phyloP scores from a whole-genome alignment of 2,888 invertebrate genomes.

The Epirrhoe alternata region DNA sequence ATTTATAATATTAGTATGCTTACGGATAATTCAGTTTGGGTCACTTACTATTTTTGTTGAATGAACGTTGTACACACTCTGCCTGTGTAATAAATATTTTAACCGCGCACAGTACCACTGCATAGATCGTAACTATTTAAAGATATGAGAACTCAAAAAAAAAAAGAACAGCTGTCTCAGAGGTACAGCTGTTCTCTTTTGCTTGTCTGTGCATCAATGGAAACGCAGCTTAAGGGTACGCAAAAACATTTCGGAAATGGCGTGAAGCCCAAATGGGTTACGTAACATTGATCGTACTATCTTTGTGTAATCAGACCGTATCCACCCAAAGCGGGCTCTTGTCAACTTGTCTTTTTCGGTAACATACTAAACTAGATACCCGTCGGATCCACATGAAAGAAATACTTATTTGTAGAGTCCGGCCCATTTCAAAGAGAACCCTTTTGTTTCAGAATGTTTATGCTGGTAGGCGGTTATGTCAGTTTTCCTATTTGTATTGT shows the following conservation, averaged over 20 bases:
- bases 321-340: conserved; percentile 34
- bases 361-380: conserved; percentile 30
- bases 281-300: conserved; percentile 45
- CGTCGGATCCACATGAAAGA: conserved; percentile 25
- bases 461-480: conserved; percentile 20
- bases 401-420: conserved; percentile 25
- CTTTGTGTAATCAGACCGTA: conserved; percentile 50
- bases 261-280: conserved; percentile 51
- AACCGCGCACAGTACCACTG: no score
- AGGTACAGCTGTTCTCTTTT: not conserved
- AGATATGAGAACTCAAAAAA: no score
- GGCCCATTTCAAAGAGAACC: conserved; percentile 25
- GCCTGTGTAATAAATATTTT: no score
- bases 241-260: conserved; percentile 59
- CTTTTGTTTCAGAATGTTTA: conserved; percentile 21
- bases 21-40: no score
- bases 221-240: conserved; percentile 52
- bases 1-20: no score
- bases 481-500: not conserved
- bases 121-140: no score
- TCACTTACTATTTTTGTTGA: no score
- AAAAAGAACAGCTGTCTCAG: not conserved
- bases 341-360: conserved; percentile 37
- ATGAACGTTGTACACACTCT: no score
- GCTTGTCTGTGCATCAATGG: not conserved